These are phyloP conservation scores for Pedetes capensis DNA, from an alignment of 2,113 vertebrate species.

Conservation along the genomic window DNA sequence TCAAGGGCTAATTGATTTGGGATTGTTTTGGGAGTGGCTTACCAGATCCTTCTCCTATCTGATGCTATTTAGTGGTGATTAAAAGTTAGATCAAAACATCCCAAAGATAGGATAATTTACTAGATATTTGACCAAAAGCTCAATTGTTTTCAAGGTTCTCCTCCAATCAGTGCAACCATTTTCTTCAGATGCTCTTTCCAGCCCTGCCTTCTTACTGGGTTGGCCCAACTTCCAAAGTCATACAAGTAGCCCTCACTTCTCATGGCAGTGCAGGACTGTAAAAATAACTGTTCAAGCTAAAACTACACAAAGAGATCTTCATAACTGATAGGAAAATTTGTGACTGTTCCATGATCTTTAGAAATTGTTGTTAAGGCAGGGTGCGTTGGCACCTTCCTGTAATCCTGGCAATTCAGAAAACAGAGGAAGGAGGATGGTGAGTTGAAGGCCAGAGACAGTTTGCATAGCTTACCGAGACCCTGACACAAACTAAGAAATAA, in stretches of 20 bases:
- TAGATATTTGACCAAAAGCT: not conserved
- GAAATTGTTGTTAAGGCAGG: not conserved
- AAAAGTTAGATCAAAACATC: not conserved
- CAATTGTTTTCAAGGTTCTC: not conserved
- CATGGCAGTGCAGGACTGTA: rapidly evolving
- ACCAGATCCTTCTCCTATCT: too few relatives aligned
- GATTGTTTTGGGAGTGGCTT: too few relatives aligned
- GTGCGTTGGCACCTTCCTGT: too few relatives aligned
- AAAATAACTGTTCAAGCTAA: not conserved
- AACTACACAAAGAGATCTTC: not conserved
- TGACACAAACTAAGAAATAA: too few relatives aligned
- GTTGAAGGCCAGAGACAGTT: too few relatives aligned
- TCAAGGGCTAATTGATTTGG: too few relatives aligned
- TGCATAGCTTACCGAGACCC: too few relatives aligned
- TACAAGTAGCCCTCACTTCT: not conserved
- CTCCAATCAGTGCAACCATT: not conserved
- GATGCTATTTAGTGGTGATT: not conserved
- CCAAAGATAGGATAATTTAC: not conserved
- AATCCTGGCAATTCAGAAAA: too few relatives aligned
- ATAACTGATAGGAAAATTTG: not conserved
- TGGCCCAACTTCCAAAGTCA: not conserved
- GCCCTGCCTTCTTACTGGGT: not conserved
- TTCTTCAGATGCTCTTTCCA: not conserved
- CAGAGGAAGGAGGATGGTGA: too few relatives aligned
- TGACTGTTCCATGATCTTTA: not conserved